Evolutionary conservation across 2,797 vertebrate species (phyloP).

Genomic region (Falco peregrinus): DNA sequence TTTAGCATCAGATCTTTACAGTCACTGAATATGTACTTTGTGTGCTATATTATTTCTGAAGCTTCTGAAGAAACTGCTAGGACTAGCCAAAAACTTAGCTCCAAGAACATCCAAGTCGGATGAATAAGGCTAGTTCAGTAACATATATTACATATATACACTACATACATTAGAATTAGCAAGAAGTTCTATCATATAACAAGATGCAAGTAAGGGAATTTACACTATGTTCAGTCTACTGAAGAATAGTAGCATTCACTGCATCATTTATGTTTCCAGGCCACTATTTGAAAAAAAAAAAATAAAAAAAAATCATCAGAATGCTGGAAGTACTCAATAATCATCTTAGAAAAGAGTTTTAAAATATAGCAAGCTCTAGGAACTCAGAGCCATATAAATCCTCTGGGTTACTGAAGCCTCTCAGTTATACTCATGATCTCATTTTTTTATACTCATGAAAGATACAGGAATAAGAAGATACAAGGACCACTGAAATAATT

Average conservation of each 20-base stretch:
- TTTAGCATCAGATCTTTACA: background rate
- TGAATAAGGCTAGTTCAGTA: background rate
- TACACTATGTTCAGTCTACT: background rate
- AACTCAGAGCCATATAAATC: background rate
- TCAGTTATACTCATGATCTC: background rate
- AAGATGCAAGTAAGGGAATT: background rate
- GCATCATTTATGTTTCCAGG: background rate
- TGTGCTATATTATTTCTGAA: background rate
- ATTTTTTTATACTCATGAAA: background rate
- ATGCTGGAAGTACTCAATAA: background rate
- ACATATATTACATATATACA: background rate
- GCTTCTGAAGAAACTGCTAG: background rate
- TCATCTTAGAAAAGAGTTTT: background rate
- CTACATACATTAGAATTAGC: background rate
- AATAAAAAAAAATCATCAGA: background rate
- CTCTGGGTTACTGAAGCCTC: background rate
- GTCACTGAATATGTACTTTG: background rate
- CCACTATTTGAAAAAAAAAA: background rate
- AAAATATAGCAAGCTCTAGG: background rate
- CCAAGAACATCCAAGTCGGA: background rate
- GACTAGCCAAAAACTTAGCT: background rate
- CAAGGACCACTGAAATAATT: background rate
- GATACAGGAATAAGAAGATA: background rate
- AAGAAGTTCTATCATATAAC: fast-evolving
- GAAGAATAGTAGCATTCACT: background rate